Evolutionary conservation across 30 jellyfish, hydroid and myxozoan species (phyloP), one percentile per base, ranked within the genome.

Genomic region (Mastigias papua): DNA sequence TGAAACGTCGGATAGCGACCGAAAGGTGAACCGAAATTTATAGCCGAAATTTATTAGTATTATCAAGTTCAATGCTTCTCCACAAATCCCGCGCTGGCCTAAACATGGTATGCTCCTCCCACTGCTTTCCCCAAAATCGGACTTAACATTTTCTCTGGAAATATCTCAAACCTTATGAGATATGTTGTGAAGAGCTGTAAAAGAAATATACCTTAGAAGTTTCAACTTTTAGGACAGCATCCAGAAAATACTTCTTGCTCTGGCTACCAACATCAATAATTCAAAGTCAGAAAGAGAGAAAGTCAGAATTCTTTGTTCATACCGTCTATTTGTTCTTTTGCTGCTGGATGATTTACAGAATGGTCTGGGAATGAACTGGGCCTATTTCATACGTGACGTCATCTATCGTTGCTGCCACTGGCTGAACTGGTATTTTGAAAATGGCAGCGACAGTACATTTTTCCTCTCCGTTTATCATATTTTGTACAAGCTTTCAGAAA

Each of bases 311-410:
- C 88, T 85, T 13, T 85, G 94, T 46, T 76, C 88, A 1, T 85
- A 71, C 50, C 68, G 94, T 9, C 33, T 85, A 29, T 57, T 85
- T n/a, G 88, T 85, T 27, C 3, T 72, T 13, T 27, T 85, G 29
- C 63, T 85, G 15, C 34, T 85, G 48, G 94, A 85, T 42, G 88
- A 73, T 17, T 30, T 79, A 22, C 83, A 72, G 9, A 62, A 61
- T 57, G 76, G 88, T 29, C 88, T 85, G 82, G 94, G 94, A 57
- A 20, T 75, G 88, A 85, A 62, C 30, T 70, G 94, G 82, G 94
- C 94, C 11, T 85, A 50, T 69, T 71, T 85, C 65, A 46, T 85
- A 9, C 94, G 94, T 72, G 94, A 85, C 83, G 94, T 85, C 88
- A 85, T 85, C 62, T 67, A 75, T 46, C 61, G 94, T 33, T 85